Evolutionary conservation across 2,113 vertebrate species (phyloP), one percentile per base, ranked within the genome.

Genomic region (Cheirogaleus medius): DNA sequence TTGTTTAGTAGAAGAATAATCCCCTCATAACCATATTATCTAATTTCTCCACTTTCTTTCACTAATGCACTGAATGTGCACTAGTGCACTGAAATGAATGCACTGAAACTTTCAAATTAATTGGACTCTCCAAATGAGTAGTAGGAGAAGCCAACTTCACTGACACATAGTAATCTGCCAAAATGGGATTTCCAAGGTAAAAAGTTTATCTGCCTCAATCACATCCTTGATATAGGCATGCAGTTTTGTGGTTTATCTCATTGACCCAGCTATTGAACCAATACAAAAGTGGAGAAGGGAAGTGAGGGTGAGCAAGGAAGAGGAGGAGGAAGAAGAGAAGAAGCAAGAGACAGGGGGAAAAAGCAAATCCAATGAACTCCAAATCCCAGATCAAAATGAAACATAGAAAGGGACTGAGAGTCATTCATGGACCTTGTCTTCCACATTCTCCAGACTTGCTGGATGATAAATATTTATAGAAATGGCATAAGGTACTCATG

Each of bases 1-100:
- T 98, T 92, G 97, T 96, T 96, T 97, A 97, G 69, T 39, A 88
- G 29, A 85, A 82, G 76, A 96, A 5, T 49, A 42, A 93, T 60
- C 54, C 11, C 2, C 25, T 95, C 78, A 64, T n/a, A 96, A 94
- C 47, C 37, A 56, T 42, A 90, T 91, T 89, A 92, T 52, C 49
- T 98, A 71, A 74, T 64, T 44, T 56, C 20, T 97, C 94, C 39
- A 20, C 21, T 90, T 52, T 82, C 47, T 90, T 54, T 97, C 39
- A 85, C 39, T 84, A 34, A 95, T 63, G 23, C 47, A 49, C 47
- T 49, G 12, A 49, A 49, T 49, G 47, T 49, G 49, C 49, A 49
- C 49, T 52, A 52, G 49, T 52, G 49, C 49, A 52, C 49, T 52
- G 49, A 52, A 52, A 52, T 52, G 49, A 52, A 52, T 52, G 49